Conservation (phyloP, 1,140 invertebrate genomes). For the Philotrypesis tridentata region DNA sequence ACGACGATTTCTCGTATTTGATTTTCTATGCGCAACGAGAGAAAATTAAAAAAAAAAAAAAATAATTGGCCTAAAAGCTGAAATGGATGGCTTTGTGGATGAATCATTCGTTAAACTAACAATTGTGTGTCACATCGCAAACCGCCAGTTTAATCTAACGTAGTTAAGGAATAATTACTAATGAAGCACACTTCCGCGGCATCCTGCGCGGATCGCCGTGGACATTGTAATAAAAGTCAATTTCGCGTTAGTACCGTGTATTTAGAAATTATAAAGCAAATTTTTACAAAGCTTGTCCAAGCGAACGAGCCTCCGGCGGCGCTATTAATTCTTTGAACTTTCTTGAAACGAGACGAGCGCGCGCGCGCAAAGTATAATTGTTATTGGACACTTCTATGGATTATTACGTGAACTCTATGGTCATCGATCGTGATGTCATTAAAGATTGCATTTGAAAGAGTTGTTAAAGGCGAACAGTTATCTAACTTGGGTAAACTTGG, state of each 20-base stretch:
- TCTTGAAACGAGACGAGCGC: too few species aligned
- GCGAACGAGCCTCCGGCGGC: too few species aligned
- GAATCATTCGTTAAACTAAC: slow-evolving; percentile 15
- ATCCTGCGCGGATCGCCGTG: not conserved
- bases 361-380: too few species aligned
- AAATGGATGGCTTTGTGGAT: not conserved
- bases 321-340: not conserved
- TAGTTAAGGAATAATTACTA: slow-evolving; percentile 8
- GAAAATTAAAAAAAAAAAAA: not conserved
- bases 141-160: not conserved
- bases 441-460: not conserved
- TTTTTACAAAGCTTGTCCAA: not conserved
- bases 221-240: not conserved
- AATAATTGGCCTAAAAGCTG: not conserved
- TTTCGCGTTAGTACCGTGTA: not conserved
- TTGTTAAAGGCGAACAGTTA: not conserved
- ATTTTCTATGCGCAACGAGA: too few species aligned
- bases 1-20: not conserved
- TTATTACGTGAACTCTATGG: too few species aligned
- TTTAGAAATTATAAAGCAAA: not conserved
- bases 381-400: too few species aligned
- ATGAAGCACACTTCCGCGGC: slow-evolving; percentile 14
- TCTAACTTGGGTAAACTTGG: slow-evolving; percentile 1
- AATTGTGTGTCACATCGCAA: slow-evolving; percentile 6
- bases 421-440: too few species aligned